phyloP scores from a whole-genome alignment of 2,888 invertebrate species.

The Scaptodrosophila latifasciaeformis region DNA sequence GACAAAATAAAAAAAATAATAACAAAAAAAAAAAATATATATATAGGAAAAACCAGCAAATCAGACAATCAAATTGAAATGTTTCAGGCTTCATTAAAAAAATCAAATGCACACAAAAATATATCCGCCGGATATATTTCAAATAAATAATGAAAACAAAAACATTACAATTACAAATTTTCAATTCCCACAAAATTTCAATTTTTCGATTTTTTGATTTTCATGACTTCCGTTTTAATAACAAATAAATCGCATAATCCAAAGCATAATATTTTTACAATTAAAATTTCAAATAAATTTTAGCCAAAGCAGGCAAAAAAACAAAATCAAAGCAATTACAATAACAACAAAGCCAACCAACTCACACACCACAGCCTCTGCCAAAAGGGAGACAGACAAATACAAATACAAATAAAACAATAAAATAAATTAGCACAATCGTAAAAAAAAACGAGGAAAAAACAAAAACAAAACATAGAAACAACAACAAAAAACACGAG shows the following conservation, averaged over 20 bases:
- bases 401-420: constrained; percentile 30
- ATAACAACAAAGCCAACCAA: constrained; percentile 15
- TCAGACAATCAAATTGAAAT: constrained; percentile 51
- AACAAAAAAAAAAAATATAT: constrained; percentile 9
- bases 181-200: constrained; percentile 37
- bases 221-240: constrained; percentile 66
- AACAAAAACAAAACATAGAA: constrained; percentile 18
- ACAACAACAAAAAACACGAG: constrained; percentile 1
- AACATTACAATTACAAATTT: constrained; percentile 48
- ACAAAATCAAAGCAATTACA: constrained; percentile 18
- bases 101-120: constrained; percentile 37
- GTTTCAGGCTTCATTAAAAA: constrained; percentile 61
- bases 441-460: constrained; percentile 27
- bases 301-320: constrained; percentile 58
- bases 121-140: constrained; percentile 64
- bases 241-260: constrained; percentile 70
- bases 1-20: constrained; percentile 36
- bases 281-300: constrained; percentile 70
- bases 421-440: constrained; percentile 65
- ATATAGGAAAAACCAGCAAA: constrained; percentile 44
- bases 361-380: constrained; percentile 12
- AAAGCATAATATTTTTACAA: constrained; percentile 65
- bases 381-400: background rate
- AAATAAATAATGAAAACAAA: constrained; percentile 53
- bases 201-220: constrained; percentile 22